A percentile compares a stretch with the other conserved stretches of the same genome.
Conservation (phyloP, 1,140 invertebrate genomes). For the Harlomillsia oculata region DNA sequence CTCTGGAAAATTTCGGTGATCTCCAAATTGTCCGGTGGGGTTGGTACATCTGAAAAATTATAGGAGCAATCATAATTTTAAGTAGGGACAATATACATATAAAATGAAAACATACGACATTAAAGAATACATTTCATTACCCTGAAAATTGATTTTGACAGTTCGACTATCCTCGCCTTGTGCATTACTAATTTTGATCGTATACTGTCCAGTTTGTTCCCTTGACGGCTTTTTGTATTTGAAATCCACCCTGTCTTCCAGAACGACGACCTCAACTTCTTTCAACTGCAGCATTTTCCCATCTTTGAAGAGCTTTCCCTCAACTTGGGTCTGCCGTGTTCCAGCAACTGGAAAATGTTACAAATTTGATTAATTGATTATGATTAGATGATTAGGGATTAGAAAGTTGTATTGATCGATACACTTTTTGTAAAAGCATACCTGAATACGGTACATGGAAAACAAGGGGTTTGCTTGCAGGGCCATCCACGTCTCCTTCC, state of each 20-base stretch:
- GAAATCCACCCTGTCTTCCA: constrained; percentile 78
- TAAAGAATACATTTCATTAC: constrained; percentile 39
- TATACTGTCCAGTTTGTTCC: constrained; percentile 69
- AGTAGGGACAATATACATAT: background rate
- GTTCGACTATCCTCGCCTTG: constrained; percentile 79
- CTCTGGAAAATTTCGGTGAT: constrained; percentile 86
- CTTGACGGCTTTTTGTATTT: constrained; percentile 81
- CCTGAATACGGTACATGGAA: constrained; percentile 86
- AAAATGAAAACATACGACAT: background rate
- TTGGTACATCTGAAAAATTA: constrained; percentile 62
- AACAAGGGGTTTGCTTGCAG: constrained; percentile 63
- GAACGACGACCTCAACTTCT: constrained; percentile 76
- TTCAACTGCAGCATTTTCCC: constrained; percentile 74
- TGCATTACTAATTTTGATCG: constrained; percentile 73
- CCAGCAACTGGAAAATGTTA: constrained; percentile 58
- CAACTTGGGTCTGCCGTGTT: constrained; percentile 70
- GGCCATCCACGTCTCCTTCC: constrained; percentile 68
- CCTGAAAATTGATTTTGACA: constrained; percentile 75
- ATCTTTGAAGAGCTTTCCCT: constrained; percentile 79
- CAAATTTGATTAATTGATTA: constrained; percentile 2
- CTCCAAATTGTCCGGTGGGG: constrained; percentile 74
- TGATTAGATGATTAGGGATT: background rate
- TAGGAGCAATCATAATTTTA: background rate
- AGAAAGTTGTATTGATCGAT: too few species aligned
- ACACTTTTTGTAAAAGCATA: constrained; percentile 45